Base-by-base conservation (phyloP, 2,113 vertebrate species). In the Anarrhichthys ocellatus region DNA sequence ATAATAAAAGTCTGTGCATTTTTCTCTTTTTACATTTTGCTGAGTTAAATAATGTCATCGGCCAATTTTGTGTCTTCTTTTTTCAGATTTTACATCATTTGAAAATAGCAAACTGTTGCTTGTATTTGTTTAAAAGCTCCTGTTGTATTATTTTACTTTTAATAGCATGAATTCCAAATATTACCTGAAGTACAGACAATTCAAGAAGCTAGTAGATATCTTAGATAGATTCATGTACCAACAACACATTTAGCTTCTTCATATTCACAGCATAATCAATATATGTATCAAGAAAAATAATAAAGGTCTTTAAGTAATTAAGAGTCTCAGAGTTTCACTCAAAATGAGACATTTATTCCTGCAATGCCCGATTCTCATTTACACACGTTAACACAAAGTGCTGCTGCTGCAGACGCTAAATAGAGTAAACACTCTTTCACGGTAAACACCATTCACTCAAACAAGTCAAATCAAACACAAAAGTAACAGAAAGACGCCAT, bases 331-430 rank as follows among this genome's bases (percentile, higher is more conserved):
- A 38, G n/a, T 73, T 83, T 75, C 58, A 50, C 71, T 70, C 77
- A n/a, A 73, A 73, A 56, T 36, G 36, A 38, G 36, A 78, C 48
- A 24, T 87, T 81, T 81, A 85, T 81, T 81, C 64, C 63, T 6
- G 5, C 2, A 52, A 50, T 10, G 24, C 1, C 5, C 13, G 6
- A 4, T 34, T 34, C 2, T 44, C 59, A 48, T 27, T 24, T 40
- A 5, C 44, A 73, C 69, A 66, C 61, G 9, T 22, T 11, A 65
- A 81, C 32, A 50, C 32, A 34, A 34, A 32, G 32, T 32, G 32
- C 32, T 32, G 32, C 32, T 34, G 34, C 6, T 34, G 34, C 5
- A 34, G 10, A 14, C 13, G 54, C 48, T 7, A 14, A 85, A 74
- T 24, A 69, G 15, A 59, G 24, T 63, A 42, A 73, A 61, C 62